These are phyloP conservation scores for Panthera tigris DNA, from an alignment of 2,113 vertebrate genomes.

Conservation along the genomic window DNA sequence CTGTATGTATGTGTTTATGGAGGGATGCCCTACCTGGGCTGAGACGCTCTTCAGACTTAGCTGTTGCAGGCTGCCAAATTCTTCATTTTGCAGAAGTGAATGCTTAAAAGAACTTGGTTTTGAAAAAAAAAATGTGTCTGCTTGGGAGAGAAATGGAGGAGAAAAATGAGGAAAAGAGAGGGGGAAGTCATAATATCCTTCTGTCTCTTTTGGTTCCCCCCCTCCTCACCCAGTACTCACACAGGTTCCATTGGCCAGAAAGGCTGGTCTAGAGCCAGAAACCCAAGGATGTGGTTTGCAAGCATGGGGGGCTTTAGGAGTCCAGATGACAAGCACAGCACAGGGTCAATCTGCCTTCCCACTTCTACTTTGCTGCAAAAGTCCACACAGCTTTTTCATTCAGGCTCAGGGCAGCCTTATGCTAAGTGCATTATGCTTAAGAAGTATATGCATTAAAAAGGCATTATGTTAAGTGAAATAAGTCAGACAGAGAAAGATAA, in stretches of 20 bases:
- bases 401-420: background rate
- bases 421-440: background rate
- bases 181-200: background rate
- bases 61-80: background rate
- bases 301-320: background rate
- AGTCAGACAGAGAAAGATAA: background rate
- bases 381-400: background rate
- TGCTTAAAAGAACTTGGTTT: background rate
- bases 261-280: background rate
- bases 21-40: too few species aligned
- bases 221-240: background rate
- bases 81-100: background rate
- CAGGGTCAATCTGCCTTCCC: background rate
- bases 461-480: background rate
- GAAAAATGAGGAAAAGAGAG: background rate
- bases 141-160: background rate
- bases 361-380: background rate
- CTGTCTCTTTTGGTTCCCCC: background rate
- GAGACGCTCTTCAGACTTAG: rapidly evolving
- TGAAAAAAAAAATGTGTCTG: background rate
- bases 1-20: background rate
- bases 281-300: background rate
- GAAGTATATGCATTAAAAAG: background rate
- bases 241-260: background rate
- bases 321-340: background rate